These are phyloP conservation scores for Petroica traversi DNA, from an alignment of 2,113 vertebrate species.

Conservation along the genomic window DNA sequence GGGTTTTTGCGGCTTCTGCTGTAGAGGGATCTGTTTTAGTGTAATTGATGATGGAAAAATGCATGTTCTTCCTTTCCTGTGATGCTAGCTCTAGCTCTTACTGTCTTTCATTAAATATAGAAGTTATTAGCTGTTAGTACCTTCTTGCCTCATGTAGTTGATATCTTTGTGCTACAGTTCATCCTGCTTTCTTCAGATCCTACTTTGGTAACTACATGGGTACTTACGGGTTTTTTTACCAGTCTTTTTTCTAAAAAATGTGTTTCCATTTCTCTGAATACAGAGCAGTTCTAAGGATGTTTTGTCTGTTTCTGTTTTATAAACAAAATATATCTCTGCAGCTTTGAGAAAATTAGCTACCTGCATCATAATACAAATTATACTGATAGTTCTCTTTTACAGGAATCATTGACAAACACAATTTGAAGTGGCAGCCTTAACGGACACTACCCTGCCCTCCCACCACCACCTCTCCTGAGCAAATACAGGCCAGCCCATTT, in stretches of 20 bases:
- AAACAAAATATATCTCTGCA: background rate
- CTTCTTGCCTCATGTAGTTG: background rate
- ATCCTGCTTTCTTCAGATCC: background rate
- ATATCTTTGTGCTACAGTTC: background rate
- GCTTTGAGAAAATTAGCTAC: background rate
- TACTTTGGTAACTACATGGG: background rate
- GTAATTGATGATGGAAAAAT: background rate
- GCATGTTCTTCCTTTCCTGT: background rate
- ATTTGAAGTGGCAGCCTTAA: background rate
- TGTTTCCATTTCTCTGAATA: background rate
- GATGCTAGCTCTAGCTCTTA: background rate
- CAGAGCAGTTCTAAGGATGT: background rate
- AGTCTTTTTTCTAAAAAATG: background rate
- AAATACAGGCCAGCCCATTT: background rate
- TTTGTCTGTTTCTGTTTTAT: background rate
- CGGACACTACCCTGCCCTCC: background rate
- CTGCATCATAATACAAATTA: background rate
- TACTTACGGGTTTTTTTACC: background rate
- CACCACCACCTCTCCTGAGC: background rate
- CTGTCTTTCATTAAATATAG: background rate
- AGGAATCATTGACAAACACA: background rate
- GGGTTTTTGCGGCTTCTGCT: background rate
- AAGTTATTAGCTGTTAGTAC: background rate
- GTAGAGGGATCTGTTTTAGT: background rate
- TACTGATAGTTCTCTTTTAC: background rate